Conservation (phyloP, 2,797 vertebrate species). For the Botia kubotai region DNA sequence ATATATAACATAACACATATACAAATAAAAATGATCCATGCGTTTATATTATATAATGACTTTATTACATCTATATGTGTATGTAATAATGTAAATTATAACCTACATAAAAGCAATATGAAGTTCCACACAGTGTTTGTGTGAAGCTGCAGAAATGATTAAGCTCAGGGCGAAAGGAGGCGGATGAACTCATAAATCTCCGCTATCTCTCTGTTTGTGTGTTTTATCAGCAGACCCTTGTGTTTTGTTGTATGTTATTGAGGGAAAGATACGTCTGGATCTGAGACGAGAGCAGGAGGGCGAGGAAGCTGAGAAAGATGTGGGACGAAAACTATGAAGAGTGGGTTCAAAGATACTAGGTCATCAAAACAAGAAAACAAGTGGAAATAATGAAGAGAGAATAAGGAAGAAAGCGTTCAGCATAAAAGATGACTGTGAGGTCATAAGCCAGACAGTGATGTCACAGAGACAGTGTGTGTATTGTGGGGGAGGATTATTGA, state of each 20-base stretch:
- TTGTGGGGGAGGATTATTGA: slow-evolving; percentile 53
- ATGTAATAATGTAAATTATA: not conserved
- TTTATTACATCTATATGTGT: no score
- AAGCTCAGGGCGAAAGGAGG: slow-evolving; percentile 50
- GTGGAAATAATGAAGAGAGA: slow-evolving; percentile 3
- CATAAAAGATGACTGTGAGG: slow-evolving; percentile 10
- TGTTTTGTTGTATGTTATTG: slow-evolving; percentile 77
- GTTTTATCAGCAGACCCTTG: slow-evolving; percentile 62
- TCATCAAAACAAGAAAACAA: slow-evolving; percentile 6
- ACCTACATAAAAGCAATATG: not conserved
- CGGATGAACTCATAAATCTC: slow-evolving; percentile 69
- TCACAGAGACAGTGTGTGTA: slow-evolving; percentile 24
- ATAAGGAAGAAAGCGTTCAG: not conserved
- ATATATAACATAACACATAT: no score
- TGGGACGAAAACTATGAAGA: slow-evolving; percentile 70
- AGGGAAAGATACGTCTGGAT: slow-evolving; percentile 74
- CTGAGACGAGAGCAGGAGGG: slow-evolving; percentile 44
- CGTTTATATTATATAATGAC: no score
- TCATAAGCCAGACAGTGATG: slow-evolving; percentile 19
- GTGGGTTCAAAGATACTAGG: slow-evolving; percentile 65
- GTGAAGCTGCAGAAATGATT: slow-evolving; percentile 34
- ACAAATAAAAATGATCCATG: no score
- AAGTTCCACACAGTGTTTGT: slow-evolving; percentile 1
- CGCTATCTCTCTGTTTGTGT: slow-evolving; percentile 46
- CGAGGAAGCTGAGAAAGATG: slow-evolving; percentile 24